Percentiles rank a stretch among this genome's conserved stretches.
These are phyloP conservation scores for Lutraria lutraria DNA, from an alignment of 2,888 invertebrate genomes.

Conservation along the genomic window DNA sequence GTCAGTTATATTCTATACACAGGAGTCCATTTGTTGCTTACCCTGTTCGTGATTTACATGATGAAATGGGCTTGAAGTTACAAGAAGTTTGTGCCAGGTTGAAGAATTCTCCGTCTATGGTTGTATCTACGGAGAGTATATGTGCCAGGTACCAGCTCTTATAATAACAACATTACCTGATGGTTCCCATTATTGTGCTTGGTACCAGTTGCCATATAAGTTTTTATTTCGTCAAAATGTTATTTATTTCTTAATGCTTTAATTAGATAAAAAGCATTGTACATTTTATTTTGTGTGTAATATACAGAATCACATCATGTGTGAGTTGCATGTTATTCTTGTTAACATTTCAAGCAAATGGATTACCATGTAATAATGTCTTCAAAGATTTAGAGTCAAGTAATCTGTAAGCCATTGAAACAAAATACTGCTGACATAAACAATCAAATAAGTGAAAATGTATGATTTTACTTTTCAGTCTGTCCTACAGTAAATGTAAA, in stretches of 20 bases:
- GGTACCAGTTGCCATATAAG: too few relatives aligned
- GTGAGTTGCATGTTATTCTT: too few relatives aligned
- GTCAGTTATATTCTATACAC: not conserved
- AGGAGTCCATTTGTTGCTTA: not conserved
- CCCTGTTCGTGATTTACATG: not conserved
- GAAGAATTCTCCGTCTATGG: not conserved
- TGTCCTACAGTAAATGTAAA: conserved; percentile 8
- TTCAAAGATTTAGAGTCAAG: too few relatives aligned
- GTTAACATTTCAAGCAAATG: too few relatives aligned
- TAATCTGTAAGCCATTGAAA: not conserved
- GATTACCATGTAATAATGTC: too few relatives aligned
- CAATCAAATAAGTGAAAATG: not conserved
- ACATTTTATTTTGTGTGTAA: too few relatives aligned
- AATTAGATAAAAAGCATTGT: too few relatives aligned
- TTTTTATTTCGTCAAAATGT: too few relatives aligned
- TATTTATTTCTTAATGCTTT: too few relatives aligned
- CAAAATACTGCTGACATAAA: not conserved
- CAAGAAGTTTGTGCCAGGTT: not conserved
- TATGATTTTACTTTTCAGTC: conserved; percentile 1
- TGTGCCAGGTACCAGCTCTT: conserved; percentile 1
- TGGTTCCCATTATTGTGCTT: not conserved
- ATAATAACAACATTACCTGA: not conserved
- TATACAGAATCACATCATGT: too few relatives aligned
- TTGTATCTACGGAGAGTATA: not conserved
- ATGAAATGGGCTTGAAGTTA: not conserved